These are phyloP conservation scores for Entelurus aequoreus DNA, from an alignment of 2,113 vertebrate species.

Conservation along the genomic window DNA sequence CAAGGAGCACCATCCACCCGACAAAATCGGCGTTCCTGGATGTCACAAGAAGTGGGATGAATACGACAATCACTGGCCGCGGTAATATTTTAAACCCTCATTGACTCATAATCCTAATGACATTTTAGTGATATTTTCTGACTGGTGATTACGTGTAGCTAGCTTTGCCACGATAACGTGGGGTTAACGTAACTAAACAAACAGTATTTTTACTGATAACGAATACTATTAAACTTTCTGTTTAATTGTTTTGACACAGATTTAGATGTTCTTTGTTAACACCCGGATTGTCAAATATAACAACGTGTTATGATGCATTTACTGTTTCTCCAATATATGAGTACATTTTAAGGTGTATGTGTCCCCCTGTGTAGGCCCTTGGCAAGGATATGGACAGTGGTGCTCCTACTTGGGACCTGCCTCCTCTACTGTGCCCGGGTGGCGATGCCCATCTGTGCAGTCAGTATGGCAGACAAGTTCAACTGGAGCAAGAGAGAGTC, in stretches of 20 bases:
- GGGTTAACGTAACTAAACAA: background rate
- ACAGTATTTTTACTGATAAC: background rate
- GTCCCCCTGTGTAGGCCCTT: constrained; percentile 69
- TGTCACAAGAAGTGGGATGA: constrained; percentile 72
- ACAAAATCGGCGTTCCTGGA: constrained; percentile 56
- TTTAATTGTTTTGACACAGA: too few species aligned
- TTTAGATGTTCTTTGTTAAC: too few species aligned
- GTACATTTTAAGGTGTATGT: too few species aligned
- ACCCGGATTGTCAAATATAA: too few species aligned
- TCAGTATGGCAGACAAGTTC: constrained; percentile 83
- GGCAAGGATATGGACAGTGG: constrained; percentile 79
- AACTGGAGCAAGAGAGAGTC: constrained; percentile 90
- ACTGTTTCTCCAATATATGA: background rate
- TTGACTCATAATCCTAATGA: background rate
- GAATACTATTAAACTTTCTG: too few species aligned
- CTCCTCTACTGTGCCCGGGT: constrained; percentile 89
- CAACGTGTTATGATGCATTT: background rate
- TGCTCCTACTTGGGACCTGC: constrained; percentile 88
- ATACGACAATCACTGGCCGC: constrained; percentile 64
- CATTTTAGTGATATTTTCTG: background rate
- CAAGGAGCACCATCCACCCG: constrained; percentile 63
- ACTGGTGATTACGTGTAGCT: background rate
- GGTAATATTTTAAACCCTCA: constrained; percentile 44
- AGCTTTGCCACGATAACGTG: background rate
- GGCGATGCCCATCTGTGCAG: constrained; percentile 83